Conservation (phyloP, 1,140 invertebrate genomes). For the Eufriesea mexicana region DNA sequence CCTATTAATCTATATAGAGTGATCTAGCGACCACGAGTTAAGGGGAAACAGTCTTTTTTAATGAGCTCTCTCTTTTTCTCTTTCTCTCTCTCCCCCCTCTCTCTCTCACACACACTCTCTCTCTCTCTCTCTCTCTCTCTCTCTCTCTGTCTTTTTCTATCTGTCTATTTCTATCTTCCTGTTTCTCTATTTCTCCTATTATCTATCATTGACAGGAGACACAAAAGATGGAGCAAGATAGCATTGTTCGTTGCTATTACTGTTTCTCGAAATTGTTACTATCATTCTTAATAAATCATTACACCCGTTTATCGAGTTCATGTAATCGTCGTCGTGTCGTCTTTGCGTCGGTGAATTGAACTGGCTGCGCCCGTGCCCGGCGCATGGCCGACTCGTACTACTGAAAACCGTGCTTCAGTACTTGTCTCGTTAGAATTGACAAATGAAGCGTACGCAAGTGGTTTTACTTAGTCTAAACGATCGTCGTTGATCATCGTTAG, state of each 20-base stretch:
- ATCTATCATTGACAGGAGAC: slow-evolving; percentile 43
- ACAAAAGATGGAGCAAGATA: slow-evolving; percentile 45
- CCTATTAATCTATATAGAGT: slow-evolving; percentile 71
- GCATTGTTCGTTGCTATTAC: background rate
- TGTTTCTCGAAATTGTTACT: background rate
- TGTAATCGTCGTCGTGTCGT: background rate
- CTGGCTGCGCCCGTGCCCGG: background rate
- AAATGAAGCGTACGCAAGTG: background rate
- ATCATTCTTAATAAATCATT: background rate
- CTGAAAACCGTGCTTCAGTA: background rate
- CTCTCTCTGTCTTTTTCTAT: background rate
- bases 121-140: slow-evolving; percentile 25
- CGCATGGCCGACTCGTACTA: slow-evolving; percentile 1
- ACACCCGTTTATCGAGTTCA: background rate
- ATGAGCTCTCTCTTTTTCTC: slow-evolving; percentile 38
- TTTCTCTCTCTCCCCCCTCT: slow-evolving; percentile 7
- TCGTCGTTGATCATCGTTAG: background rate
- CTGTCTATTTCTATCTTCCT: slow-evolving; percentile 8
- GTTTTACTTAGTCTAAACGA: background rate
- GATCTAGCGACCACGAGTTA: slow-evolving; percentile 68
- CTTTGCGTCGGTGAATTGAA: background rate
- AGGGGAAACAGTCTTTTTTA: slow-evolving; percentile 59
- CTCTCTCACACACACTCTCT: slow-evolving; percentile 36
- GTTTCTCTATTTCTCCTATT: slow-evolving; percentile 28
- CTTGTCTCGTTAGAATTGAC: background rate